Conservation (phyloP, 2,113 vertebrate genomes). For the Chaenocephalus aceratus region DNA sequence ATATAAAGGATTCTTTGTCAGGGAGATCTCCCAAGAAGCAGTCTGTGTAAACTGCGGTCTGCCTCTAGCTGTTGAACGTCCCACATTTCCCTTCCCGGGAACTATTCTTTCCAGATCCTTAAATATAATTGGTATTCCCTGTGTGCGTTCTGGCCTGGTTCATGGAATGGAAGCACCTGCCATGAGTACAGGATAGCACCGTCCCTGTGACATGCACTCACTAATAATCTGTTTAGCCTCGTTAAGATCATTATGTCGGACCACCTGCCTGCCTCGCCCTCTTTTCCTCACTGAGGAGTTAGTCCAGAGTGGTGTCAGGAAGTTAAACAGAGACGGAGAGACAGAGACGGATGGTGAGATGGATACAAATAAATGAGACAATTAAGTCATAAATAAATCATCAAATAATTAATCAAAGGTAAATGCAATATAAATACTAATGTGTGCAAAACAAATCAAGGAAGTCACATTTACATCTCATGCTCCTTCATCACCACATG, state of each 20-base stretch:
- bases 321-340: slow-evolving; percentile 3
- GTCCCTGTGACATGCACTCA: slow-evolving; percentile 65
- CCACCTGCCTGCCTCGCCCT: slow-evolving; percentile 72
- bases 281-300: slow-evolving; percentile 33
- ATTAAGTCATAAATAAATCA: neutral
- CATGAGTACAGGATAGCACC: slow-evolving; percentile 65
- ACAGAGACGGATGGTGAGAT: neutral
- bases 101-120: slow-evolving; percentile 9
- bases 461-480: neutral
- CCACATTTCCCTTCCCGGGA: neutral
- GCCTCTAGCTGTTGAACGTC: neutral
- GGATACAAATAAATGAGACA: neutral
- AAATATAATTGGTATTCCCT: slow-evolving; percentile 25
- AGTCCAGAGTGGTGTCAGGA: slow-evolving; percentile 15
- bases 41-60: neutral
- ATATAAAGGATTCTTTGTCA: neutral
- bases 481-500: neutral
- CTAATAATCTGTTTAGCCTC: slow-evolving; percentile 78
- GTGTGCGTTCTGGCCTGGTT: slow-evolving; percentile 33
- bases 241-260: slow-evolving; percentile 80
- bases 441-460: neutral
- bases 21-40: neutral
- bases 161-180: slow-evolving; percentile 64
- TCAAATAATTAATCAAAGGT: neutral
- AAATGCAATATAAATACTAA: neutral